Evolutionary conservation across 2,113 vertebrate species (phyloP).

Genomic region (Peromyscus californicus): DNA sequence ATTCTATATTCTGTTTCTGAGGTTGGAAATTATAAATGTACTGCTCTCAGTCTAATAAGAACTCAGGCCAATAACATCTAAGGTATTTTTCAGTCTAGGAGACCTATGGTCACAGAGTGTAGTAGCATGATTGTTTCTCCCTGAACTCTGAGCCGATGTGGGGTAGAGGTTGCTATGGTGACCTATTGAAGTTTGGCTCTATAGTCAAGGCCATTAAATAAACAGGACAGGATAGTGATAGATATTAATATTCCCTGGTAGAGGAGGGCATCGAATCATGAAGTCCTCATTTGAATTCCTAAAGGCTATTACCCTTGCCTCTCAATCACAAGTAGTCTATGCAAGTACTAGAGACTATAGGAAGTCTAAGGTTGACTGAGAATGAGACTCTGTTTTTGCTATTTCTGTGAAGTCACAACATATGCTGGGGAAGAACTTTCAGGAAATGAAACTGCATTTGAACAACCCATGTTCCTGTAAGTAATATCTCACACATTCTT

Average conservation of each 20-base stretch:
- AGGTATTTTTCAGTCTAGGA: not conserved
- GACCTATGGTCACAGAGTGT: not conserved
- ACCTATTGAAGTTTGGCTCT: too few species aligned
- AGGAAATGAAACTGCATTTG: not conserved
- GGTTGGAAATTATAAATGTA: not conserved
- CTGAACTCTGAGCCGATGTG: not conserved
- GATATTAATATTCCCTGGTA: not conserved
- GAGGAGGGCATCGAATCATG: not conserved
- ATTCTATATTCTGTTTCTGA: not conserved
- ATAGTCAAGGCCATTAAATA: not conserved
- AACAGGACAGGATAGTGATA: not conserved
- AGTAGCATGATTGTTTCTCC: not conserved
- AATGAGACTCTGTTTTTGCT: not conserved
- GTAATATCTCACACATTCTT: not conserved
- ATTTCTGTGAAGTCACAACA: not conserved
- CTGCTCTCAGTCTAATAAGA: not conserved
- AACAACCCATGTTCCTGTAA: not conserved
- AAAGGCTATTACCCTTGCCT: not conserved
- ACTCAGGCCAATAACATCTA: not conserved
- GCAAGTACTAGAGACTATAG: not conserved
- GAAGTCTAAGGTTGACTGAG: not conserved
- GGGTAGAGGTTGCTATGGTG: not conserved
- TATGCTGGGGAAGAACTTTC: too few species aligned
- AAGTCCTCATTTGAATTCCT: not conserved
- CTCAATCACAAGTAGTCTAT: not conserved